Base-by-base conservation (phyloP, 2,113 vertebrate species). In the Gymnorhina tibicen region DNA sequence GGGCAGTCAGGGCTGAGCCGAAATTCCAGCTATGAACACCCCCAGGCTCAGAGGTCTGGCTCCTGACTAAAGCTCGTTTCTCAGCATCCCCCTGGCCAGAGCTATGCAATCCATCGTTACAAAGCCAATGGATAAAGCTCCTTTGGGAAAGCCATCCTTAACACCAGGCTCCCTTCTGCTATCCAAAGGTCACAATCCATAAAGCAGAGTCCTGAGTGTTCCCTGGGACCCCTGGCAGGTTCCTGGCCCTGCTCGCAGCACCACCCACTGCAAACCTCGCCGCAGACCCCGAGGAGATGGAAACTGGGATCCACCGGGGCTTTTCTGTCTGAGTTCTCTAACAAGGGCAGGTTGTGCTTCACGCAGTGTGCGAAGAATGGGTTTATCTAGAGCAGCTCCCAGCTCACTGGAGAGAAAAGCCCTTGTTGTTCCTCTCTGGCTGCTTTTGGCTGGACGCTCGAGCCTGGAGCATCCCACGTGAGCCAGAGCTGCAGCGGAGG, bases 161-260 rank as follows among this genome's bases (percentile, higher is more conserved):
- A 15, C 15, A 23, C 7, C 21, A 37, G 23, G 11, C 17, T 67
- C 21, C 23, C 37, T 49, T 77, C 33, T 58, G 30, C 49, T n/a
- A 1, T 3, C 3, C 16, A 5, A 32, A 72, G 30, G 44, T 28
- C 6, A 0, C 44, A n/a, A 27, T 13, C 46, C 53, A 3, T 7
- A 42, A 55, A 56, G 13, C 64, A 50, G 82, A 47, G 46, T 16
- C 64, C 55, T 1, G 6, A 49, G 67, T 0, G 1, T 6, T 52
- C 32, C 35, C 41, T 11, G 53, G 39, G 27, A 44, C 3, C 8
- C 10, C 39, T 0, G 11, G 67, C 58, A 60, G 23, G 5, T 11
- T 39, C 35, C 7, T 11, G 5, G n/a, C 50, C 49, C 39, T 28
- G 39, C 76, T 79, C 21, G 50, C 39, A 23, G 37, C 47, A 4